These are phyloP conservation scores for Pecten maximus DNA, from an alignment of 2,888 invertebrate genomes.

Conservation along the genomic window DNA sequence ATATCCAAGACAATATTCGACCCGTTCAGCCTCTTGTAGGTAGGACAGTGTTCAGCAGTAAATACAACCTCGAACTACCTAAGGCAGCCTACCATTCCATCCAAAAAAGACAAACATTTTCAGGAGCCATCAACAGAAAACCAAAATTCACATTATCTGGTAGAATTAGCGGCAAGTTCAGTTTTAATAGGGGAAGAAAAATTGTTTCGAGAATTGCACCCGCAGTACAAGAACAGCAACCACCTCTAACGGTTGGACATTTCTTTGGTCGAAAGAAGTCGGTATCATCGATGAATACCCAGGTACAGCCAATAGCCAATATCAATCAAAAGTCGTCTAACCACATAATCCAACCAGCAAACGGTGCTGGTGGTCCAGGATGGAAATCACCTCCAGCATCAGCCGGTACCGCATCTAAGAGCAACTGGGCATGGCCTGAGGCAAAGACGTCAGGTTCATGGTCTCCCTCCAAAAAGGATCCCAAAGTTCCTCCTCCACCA, in stretches of 20 bases:
- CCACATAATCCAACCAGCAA: background rate
- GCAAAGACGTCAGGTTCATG: background rate
- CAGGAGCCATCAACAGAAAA: background rate
- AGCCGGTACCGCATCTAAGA: background rate
- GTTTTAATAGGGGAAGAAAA: background rate
- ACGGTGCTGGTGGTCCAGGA: background rate
- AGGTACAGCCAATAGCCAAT: background rate
- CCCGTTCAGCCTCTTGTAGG: background rate
- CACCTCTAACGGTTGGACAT: background rate
- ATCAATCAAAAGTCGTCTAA: slow-evolving; percentile 16
- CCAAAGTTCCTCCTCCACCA: background rate
- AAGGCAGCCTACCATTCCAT: background rate
- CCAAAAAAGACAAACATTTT: background rate
- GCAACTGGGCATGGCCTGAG: background rate
- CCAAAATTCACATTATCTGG: background rate
- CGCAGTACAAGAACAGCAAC: background rate
- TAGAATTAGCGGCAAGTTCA: background rate
- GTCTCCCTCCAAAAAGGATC: background rate
- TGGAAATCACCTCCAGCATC: background rate
- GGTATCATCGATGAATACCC: background rate
- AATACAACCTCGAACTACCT: background rate
- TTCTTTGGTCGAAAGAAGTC: slow-evolving; percentile 2
- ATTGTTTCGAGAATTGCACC: background rate
- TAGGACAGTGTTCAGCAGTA: background rate
- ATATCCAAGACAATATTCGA: background rate